Percentiles rank a stretch among this genome's conserved stretches.
phyloP scores from a whole-genome alignment of 92 coral and sea anemone species.

The Porites evermanni region DNA sequence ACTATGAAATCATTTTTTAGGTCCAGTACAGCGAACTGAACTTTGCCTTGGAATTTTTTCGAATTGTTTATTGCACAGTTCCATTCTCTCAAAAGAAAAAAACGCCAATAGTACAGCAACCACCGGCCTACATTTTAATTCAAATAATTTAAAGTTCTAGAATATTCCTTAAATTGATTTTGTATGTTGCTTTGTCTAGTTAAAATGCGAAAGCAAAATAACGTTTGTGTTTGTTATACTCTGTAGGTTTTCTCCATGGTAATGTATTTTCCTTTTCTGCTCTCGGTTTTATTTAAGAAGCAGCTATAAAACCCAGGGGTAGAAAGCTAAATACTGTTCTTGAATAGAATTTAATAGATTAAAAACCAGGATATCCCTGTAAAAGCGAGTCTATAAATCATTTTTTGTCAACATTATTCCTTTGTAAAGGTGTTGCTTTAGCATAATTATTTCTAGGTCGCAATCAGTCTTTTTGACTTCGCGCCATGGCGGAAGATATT shows the following conservation, averaged over 20 bases:
- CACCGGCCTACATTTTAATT: neutral
- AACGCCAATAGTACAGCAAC: neutral
- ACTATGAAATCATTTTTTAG: neutral
- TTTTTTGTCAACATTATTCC: neutral
- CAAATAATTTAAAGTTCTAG: neutral
- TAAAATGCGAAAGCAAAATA: neutral
- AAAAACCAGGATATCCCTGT: neutral
- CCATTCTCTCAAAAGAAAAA: neutral
- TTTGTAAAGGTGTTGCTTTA: neutral
- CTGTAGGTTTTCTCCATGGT: neutral
- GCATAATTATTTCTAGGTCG: neutral
- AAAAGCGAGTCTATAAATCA: constrained; percentile 5
- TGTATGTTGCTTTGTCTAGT: neutral
- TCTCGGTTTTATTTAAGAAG: neutral
- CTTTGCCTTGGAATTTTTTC: neutral
- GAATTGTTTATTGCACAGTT: neutral
- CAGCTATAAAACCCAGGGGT: neutral
- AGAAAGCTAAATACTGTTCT: constrained; percentile 20
- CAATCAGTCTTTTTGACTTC: constrained; percentile 6
- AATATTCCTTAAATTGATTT: neutral
- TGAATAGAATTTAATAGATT: constrained; percentile 37
- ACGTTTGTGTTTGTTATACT: neutral
- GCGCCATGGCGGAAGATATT: constrained; percentile 4
- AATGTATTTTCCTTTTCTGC: neutral
- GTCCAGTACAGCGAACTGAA: neutral